These are phyloP conservation scores for Patella depressa DNA, from an alignment of 2,888 invertebrate species.

Conservation along the genomic window DNA sequence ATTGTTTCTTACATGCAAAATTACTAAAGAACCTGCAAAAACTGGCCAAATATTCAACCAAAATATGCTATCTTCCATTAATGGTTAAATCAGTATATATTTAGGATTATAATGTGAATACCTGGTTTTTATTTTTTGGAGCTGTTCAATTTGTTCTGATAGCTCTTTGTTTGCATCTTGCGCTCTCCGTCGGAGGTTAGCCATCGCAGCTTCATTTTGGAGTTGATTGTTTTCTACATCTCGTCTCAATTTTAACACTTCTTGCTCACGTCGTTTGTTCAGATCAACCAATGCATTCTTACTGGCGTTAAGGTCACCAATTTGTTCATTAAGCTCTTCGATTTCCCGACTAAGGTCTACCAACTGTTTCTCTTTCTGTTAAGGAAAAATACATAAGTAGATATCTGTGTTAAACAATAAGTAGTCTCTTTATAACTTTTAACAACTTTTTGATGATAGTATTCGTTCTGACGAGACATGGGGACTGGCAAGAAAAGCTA, in stretches of 20 bases:
- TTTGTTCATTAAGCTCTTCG: constrained; percentile 7
- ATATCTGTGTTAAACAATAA: too few relatives aligned
- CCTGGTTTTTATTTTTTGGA: constrained; percentile 1
- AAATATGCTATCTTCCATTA: too few relatives aligned
- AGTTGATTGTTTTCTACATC: background rate
- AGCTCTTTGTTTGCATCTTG: background rate
- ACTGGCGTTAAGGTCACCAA: background rate
- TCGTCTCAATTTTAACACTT: background rate
- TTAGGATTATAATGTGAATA: background rate
- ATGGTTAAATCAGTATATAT: too few relatives aligned
- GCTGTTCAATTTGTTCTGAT: background rate
- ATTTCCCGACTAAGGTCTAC: background rate
- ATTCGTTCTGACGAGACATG: too few relatives aligned
- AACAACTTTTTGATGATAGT: too few relatives aligned
- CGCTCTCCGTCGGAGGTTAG: background rate
- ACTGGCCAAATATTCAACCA: too few relatives aligned
- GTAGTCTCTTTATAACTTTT: too few relatives aligned
- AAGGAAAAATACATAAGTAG: background rate
- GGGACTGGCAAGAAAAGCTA: too few relatives aligned
- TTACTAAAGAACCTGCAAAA: too few relatives aligned
- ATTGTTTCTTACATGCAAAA: too few relatives aligned
- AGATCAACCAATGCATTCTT: background rate
- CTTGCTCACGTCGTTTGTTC: background rate
- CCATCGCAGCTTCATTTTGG: background rate
- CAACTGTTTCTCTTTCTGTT: background rate